Evolutionary conservation across 2,888 invertebrate genomes (phyloP), one percentile per base, ranked within the genome.

Genomic region (Catocala fraxini): DNA sequence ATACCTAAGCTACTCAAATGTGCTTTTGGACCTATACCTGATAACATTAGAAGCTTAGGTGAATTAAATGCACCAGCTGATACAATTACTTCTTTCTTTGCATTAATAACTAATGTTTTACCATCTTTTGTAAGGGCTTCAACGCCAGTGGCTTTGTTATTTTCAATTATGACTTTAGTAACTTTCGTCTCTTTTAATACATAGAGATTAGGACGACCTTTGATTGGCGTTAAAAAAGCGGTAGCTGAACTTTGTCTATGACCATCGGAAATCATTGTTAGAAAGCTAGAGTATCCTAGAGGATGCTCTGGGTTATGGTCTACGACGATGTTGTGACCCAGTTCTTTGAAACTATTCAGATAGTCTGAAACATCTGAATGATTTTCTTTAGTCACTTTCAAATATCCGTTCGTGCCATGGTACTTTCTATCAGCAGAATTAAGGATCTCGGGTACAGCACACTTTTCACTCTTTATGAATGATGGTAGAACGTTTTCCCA

Each of bases 1-100:
- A 88, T 87, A 0, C 73, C 71, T 0, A 80, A 63, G 3, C 69
- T 54, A 11, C 70, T 39, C 1, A 88, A 68, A 35, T 88, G 82
- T 12, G 80, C 62, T 53, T 65, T 76, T 3, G 86, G 87, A 1
- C 87, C 86, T 0, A 87, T 80, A 11, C 87, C 88, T 0, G 88
- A 87, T 3, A 86, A 66, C 86, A 87, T 84, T 0, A 86, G 69
- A 1, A 88, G 63, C 53, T 85, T 77, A 0, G 88, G 82, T 6
- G 81, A 70, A 25, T 86, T 86, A 6, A 88, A 60, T 9, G 82
- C 73, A 35, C 87, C 88, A 6, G 82, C 85, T 4, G 83, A 80
- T 13, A 88, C 5, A n/a, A 89, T 81, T 0, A 89, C 76, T 71
- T 87, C 87, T 46, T 75, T 79, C 0, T 60, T 76, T 4, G 82